Evolutionary conservation across 1,140 invertebrate species (phyloP), one percentile per base, ranked within the genome.

Genomic region (Caenorhabditis latens): DNA sequence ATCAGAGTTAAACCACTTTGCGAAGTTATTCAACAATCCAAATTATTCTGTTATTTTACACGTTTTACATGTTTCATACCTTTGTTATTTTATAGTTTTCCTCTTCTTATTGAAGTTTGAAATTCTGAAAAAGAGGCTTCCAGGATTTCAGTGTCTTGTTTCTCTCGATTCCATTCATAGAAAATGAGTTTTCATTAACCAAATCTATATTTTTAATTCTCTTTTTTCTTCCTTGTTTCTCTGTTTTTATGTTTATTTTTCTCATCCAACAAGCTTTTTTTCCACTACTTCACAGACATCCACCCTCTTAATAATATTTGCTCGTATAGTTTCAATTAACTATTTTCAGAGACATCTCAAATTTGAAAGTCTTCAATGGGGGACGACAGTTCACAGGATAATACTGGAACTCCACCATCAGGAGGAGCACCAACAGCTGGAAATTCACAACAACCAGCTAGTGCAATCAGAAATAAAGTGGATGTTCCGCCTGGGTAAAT

Each of bases 401-500:
- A 50, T n/a, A 24, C 43, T 9, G 7, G 40, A 50, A 13, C 71
- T 50, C 46, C 71, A 79, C 42, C 65, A 43, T 40, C 71, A 50
- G n/a, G 46, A 24, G 14, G 40, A 50, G n/a, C 65, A 43, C 40
- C 71, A 79, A n/a, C 67, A 43, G 67, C 71, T 50, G 46, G n/a
- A 50, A 79, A 79, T 79, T 0, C 71, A 79, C 71, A 48, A 50
- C 71, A 48, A 50, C 71, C 71, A 79, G 71, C 71, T 7, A 79
- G 71, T 50, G 71, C 71, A 79, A 79, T 50, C 46, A 79, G 71
- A 79, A 79, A 79, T 53, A 79, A 79, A 79, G 71, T 79, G 71
- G 71, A 79, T 79, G 71, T 79, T 79, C 71, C 71, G 71, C 71
- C 71, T 79, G 71, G 71, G 71, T 79, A 79, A 79, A 79, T 79